Conservation (phyloP, 2,888 invertebrate genomes). For the Dexiosoma caninum region DNA sequence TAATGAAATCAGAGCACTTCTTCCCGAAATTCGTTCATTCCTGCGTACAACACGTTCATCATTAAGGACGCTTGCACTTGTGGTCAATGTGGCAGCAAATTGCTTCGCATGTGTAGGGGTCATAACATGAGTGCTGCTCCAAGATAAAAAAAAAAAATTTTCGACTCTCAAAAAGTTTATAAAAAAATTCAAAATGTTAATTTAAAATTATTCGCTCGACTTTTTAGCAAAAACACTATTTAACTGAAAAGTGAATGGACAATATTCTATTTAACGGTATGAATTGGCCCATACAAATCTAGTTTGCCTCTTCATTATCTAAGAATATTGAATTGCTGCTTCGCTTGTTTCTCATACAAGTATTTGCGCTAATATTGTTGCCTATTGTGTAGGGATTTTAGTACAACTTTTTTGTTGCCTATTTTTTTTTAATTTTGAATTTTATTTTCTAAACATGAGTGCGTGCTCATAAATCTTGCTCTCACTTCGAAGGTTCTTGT, state of each 20-base stretch:
- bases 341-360: neutral
- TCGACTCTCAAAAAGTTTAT: too few relatives aligned
- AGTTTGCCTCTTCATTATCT: slow-evolving; percentile 40
- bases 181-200: slow-evolving; percentile 17
- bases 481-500: slow-evolving; percentile 53
- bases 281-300: slow-evolving; percentile 56
- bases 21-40: too few relatives aligned
- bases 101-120: too few relatives aligned
- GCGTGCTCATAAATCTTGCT: slow-evolving; percentile 60
- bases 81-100: too few relatives aligned
- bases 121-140: too few relatives aligned
- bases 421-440: slow-evolving; percentile 12
- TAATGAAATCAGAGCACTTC: too few relatives aligned
- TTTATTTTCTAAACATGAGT: slow-evolving; percentile 42
- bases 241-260: neutral
- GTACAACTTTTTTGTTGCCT: slow-evolving; percentile 9
- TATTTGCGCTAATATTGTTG: slow-evolving; percentile 55
- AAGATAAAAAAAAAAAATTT: too few relatives aligned
- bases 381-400: slow-evolving; percentile 46
- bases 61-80: too few relatives aligned
- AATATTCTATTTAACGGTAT: slow-evolving; percentile 44
- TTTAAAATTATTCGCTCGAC: slow-evolving; percentile 24
- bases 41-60: too few relatives aligned
- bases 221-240: neutral
- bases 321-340: slow-evolving; percentile 30